Percentiles rank a stretch among this genome's conserved stretches.
Evolutionary conservation across 2,113 vertebrate genomes (phyloP).

Genomic region (Passer montanus): DNA sequence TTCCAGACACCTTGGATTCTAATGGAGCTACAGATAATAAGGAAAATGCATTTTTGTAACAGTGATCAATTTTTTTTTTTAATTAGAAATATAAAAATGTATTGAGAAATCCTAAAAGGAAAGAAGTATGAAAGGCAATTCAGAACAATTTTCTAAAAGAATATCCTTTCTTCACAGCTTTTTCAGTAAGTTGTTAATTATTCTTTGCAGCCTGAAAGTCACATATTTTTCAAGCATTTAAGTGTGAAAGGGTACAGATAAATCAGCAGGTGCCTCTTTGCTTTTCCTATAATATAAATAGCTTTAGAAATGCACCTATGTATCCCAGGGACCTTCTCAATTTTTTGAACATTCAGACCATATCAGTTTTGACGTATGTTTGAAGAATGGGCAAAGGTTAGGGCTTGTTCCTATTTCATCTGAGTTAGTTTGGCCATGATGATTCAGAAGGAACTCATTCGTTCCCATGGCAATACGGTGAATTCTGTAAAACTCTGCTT

Average conservation of each 20-base stretch:
- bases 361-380: slow-evolving; percentile 18
- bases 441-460: slow-evolving; percentile 11
- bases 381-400: slow-evolving; percentile 56
- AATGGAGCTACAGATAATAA: not conserved
- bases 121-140: not conserved
- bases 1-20: not conserved
- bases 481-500: slow-evolving; percentile 21
- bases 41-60: not conserved
- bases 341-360: slow-evolving; percentile 45
- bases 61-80: not conserved
- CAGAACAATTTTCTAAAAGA: not conserved
- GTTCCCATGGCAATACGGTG: slow-evolving; percentile 49
- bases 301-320: not conserved
- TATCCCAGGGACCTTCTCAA: slow-evolving; percentile 1
- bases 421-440: slow-evolving; percentile 32
- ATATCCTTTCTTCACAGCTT: not conserved
- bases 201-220: not conserved
- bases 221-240: not conserved
- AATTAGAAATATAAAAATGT: not conserved
- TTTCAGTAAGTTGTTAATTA: not conserved
- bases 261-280: slow-evolving; percentile 6
- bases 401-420: slow-evolving; percentile 51
- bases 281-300: slow-evolving; percentile 31
- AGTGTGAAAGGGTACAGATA: not conserved
- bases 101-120: not conserved